Base-by-base conservation (phyloP, 2,113 vertebrate genomes). In the Phainopepla nitens region DNA sequence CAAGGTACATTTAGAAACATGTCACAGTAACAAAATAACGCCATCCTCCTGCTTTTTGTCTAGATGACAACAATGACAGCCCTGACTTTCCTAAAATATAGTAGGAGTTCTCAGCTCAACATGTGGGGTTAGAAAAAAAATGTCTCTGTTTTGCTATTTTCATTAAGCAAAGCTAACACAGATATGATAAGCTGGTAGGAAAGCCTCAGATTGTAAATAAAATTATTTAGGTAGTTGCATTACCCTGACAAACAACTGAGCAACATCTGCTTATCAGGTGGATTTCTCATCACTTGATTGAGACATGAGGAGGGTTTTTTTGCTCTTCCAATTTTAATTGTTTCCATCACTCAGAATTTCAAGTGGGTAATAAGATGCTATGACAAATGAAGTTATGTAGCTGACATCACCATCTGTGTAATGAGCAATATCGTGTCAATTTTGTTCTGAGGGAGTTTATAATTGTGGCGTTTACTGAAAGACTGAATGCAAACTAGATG, bases 1-100 rank as follows among this genome's bases (percentile, higher is more conserved):
- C 93, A 94, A 92, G 57, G 96, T 95, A 96, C 94, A 93, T 96
- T 96, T 96, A 95, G 96, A 93, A 96, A 91, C 92, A 69, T 86
- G 87, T 92, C 95, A 84, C 79, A 73, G 77, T 73, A 95, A 96
- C 88, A 94, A 84, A 97, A 97, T 94, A 94, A 95, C 41, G 47
- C 83, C 36, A 53, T 81, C 86, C 86, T 94, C 90, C 95, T 95
- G 95, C 72, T 94, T 92, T 95, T 94, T 95, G 90, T 96, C 76
- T 90, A 65, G 64, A 75, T 93, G 82, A 78, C 82, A 78, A 82
- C 87, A 92, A 81, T 72, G 88, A 95, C 90, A 93, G 72, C 35
- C 69, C 23, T 2, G 35, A 13, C 72, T 92, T 92, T 64, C 86
- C 76, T 87, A 78, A 86, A 95, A 89, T 90, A 64, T 31, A 82